A percentile compares a stretch with the other conserved stretches of the same genome.
Evolutionary conservation across 2,888 invertebrate genomes (phyloP).

Genomic region (Yponomeuta cagnagella): DNA sequence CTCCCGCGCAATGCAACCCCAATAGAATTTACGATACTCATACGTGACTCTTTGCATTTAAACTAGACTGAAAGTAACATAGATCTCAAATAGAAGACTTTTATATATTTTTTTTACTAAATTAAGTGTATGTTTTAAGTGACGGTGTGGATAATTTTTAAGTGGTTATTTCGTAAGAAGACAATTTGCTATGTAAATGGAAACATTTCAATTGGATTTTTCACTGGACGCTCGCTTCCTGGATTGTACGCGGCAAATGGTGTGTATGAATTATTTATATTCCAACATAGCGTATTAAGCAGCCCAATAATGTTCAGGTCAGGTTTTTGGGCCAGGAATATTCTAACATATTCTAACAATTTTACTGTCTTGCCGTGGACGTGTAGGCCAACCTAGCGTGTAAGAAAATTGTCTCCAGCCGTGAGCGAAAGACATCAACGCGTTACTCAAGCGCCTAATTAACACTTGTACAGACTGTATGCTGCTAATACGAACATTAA

Average conservation of each 20-base stretch:
- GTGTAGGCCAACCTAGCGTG: neutral
- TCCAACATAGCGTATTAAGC: neutral
- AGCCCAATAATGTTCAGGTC: no score
- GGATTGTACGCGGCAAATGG: slow-evolving; percentile 50
- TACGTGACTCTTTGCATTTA: slow-evolving; percentile 49
- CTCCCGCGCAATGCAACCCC: slow-evolving; percentile 47
- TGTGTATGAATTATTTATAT: slow-evolving; percentile 35
- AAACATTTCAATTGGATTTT: slow-evolving; percentile 39
- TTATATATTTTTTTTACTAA: slow-evolving; percentile 37
- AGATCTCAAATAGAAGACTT: slow-evolving; percentile 73
- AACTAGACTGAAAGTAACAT: slow-evolving; percentile 70
- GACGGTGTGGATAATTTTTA: slow-evolving; percentile 58
- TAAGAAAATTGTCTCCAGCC: neutral
- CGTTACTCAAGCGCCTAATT: slow-evolving; percentile 33
- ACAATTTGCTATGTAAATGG: slow-evolving; percentile 35
- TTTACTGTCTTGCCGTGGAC: no score
- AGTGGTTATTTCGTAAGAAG: slow-evolving; percentile 50
- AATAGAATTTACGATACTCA: slow-evolving; percentile 29
- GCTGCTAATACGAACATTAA: neutral
- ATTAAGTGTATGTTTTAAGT: slow-evolving; percentile 66
- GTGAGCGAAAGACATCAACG: slow-evolving; percentile 66
- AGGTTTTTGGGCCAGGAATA: no score
- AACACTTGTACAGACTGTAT: neutral
- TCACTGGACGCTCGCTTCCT: slow-evolving; percentile 32
- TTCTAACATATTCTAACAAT: no score